A percentile compares a stretch with the other conserved stretches of the same genome.
Conservation (phyloP, 2,797 vertebrate genomes). For the Kryptolebias ocellatus region DNA sequence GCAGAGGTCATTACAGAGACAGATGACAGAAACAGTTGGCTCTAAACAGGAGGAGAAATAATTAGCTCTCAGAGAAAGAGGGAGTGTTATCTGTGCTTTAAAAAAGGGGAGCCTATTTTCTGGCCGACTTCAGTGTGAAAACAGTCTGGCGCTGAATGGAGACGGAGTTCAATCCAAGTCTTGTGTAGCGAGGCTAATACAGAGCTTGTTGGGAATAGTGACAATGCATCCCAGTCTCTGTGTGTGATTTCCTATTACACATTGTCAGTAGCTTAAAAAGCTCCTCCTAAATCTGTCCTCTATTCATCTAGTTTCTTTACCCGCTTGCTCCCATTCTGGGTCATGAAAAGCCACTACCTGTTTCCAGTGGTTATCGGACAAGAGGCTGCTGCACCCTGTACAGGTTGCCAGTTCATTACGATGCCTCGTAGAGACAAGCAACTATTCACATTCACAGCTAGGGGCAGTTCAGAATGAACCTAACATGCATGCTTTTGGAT, state of each 20-base stretch:
- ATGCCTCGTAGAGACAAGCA: too few species aligned
- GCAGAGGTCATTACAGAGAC: constrained; percentile 77
- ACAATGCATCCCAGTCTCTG: constrained; percentile 61
- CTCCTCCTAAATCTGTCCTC: constrained; percentile 29
- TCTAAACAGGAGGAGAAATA: constrained; percentile 72
- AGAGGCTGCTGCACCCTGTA: too few species aligned
- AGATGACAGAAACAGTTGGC: constrained; percentile 81
- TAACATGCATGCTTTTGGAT: too few species aligned
- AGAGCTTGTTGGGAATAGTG: constrained; percentile 55
- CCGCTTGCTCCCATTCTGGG: too few species aligned
- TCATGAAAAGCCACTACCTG: too few species aligned
- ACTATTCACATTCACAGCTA: too few species aligned
- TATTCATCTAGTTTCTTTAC: neutral
- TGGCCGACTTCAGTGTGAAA: constrained; percentile 72
- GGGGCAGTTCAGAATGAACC: too few species aligned
- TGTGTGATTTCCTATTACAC: constrained; percentile 55
- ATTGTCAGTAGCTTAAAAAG: constrained; percentile 38
- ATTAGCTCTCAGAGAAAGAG: constrained; percentile 67
- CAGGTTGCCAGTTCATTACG: too few species aligned
- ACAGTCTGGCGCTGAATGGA: constrained; percentile 60
- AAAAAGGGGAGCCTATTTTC: constrained; percentile 55
- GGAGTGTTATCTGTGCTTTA: constrained; percentile 52
- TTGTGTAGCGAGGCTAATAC: constrained; percentile 58
- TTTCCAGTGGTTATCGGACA: too few species aligned
- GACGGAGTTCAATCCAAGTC: constrained; percentile 63